phyloP scores from a whole-genome alignment of 2,888 invertebrate genomes.

The Cinara cedri region DNA sequence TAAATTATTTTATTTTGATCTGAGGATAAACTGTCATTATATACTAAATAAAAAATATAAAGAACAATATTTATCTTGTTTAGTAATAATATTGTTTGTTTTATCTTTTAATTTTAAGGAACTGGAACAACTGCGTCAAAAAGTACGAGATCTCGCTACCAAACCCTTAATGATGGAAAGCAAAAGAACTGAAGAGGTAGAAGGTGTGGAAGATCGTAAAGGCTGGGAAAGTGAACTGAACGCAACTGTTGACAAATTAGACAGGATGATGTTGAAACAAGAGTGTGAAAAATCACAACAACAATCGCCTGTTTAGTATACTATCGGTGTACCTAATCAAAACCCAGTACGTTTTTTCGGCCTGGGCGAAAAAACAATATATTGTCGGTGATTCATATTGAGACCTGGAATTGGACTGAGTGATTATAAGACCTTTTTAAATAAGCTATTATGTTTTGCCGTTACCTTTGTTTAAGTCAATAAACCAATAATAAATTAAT shows the following conservation, averaged over 20 bases:
- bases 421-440: not conserved
- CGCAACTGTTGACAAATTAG: constrained; percentile 78
- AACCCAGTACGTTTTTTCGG: constrained; percentile 7
- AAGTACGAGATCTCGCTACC: constrained; percentile 75
- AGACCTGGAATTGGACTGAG: not conserved
- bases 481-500: not conserved
- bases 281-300: constrained; percentile 69
- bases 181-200: constrained; percentile 70
- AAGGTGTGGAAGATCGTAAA: constrained; percentile 75
- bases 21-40: no score
- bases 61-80: no score
- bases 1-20: no score
- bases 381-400: not conserved
- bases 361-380: not conserved
- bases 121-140: constrained; percentile 72
- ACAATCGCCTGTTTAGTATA: constrained; percentile 51
- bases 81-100: not conserved
- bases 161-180: constrained; percentile 70
- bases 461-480: not conserved
- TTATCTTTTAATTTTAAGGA: constrained; percentile 61
- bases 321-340: constrained; percentile 22
- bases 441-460: constrained; percentile 16
- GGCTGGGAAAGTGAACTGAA: constrained; percentile 79
- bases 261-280: constrained; percentile 73
- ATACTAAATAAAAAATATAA: no score